phyloP scores from a whole-genome alignment of 2,888 invertebrate species.

The Ophraella communa region DNA sequence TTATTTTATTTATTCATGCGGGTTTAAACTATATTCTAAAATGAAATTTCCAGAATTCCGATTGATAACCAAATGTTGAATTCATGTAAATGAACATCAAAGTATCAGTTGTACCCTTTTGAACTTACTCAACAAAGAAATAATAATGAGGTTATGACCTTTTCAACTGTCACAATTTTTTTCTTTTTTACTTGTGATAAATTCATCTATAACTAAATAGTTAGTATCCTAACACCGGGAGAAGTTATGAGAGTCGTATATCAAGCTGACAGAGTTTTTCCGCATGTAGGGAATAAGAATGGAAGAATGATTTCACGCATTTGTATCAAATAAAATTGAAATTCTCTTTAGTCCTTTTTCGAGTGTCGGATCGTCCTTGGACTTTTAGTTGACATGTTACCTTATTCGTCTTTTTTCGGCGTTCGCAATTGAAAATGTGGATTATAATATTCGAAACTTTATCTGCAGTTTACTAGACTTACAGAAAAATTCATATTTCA shows the following conservation, averaged over 20 bases:
- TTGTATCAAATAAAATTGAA: conserved; percentile 33
- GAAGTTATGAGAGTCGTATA: conserved; percentile 23
- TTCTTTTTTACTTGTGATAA: conserved; percentile 16
- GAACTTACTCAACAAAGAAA: background rate
- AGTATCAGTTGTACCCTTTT: background rate
- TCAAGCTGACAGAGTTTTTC: conserved; percentile 31
- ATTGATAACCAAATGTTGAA: no score
- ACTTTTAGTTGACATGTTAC: conserved; percentile 25
- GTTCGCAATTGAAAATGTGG: conserved; percentile 11
- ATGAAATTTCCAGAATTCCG: background rate
- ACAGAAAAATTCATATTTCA: background rate
- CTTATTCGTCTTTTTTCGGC: conserved; percentile 26
- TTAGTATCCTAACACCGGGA: conserved; percentile 21
- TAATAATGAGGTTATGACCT: conserved; percentile 12
- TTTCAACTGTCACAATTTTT: conserved; percentile 16
- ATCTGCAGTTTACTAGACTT: background rate
- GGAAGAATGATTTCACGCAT: conserved; percentile 27
- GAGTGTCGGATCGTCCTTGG: conserved; percentile 29
- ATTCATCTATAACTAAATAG: conserved; percentile 26
- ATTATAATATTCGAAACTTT: background rate
- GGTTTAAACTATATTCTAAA: no score
- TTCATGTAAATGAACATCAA: no score
- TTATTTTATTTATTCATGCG: no score
- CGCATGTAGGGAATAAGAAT: conserved; percentile 29
- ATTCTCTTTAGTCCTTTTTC: conserved; percentile 27